phyloP scores from a whole-genome alignment of 1,140 invertebrate species.

The Lepidurus apus region DNA sequence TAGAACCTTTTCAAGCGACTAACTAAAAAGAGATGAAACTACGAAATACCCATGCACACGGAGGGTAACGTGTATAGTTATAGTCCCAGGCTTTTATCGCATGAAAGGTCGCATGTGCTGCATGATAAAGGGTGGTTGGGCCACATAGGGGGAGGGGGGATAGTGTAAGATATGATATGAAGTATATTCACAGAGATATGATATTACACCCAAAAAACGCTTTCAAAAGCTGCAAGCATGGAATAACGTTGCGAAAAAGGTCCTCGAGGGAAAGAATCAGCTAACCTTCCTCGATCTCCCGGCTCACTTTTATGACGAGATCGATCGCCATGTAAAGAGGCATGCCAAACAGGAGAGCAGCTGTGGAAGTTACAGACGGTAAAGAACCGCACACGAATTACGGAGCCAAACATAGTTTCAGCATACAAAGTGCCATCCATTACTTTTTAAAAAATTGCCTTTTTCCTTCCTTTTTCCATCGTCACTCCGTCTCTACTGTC shows the following conservation, averaged over 20 bases:
- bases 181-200: background rate
- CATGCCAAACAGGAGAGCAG: slow-evolving; percentile 1
- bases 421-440: background rate
- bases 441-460: background rate
- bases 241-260: background rate
- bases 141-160: background rate
- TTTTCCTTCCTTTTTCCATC: background rate
- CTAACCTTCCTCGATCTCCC: background rate
- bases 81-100: background rate
- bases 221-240: background rate
- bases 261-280: background rate
- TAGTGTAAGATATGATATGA: background rate
- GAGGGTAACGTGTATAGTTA: background rate
- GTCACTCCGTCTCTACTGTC: too few species aligned
- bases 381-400: background rate
- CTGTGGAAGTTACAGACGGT: background rate
- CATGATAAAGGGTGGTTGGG: background rate
- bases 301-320: background rate
- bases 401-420: background rate
- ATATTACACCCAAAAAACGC: background rate
- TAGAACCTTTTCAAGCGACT: too few species aligned
- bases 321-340: background rate
- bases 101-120: slow-evolving; percentile 6
- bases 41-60: background rate
- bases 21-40: background rate